Percentiles rank a stretch among this genome's conserved stretches.
phyloP scores from a whole-genome alignment of 2,113 vertebrate genomes.

The Smithornis capensis region DNA sequence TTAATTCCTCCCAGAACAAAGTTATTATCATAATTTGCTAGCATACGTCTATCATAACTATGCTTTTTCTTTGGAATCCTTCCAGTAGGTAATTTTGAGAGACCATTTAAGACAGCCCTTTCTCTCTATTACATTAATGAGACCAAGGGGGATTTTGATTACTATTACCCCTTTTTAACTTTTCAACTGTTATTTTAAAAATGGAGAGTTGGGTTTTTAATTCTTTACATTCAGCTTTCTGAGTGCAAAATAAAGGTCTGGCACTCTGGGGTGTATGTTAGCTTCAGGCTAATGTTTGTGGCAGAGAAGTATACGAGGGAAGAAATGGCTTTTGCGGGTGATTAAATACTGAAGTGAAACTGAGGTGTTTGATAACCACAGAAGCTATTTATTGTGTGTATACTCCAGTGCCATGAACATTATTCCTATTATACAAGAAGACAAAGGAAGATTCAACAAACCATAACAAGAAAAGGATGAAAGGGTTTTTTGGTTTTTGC shows the following conservation, averaged over 20 bases:
- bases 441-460: conserved; percentile 75
- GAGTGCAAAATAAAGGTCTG: conserved; percentile 51
- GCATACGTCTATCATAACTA: not conserved
- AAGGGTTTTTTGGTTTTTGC: not conserved
- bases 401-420: conserved; percentile 75
- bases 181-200: conserved; percentile 53
- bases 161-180: conserved; percentile 13
- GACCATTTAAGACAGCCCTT: not conserved
- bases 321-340: conserved; percentile 71
- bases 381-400: conserved; percentile 72
- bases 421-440: conserved; percentile 73
- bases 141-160: not conserved
- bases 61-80: not conserved
- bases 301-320: conserved; percentile 66
- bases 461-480: conserved; percentile 67
- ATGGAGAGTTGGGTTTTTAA: not conserved
- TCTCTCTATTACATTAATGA: not conserved
- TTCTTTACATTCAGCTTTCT: conserved; percentile 27
- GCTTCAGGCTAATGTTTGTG: conserved; percentile 66
- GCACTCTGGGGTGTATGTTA: conserved; percentile 62
- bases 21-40: conserved; percentile 37
- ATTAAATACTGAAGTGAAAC: conserved; percentile 74
- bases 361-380: conserved; percentile 75
- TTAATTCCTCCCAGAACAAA: conserved; percentile 32
- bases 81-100: conserved; percentile 33